phyloP scores from a whole-genome alignment of 1,140 invertebrate genomes.

The Patella vulgata region DNA sequence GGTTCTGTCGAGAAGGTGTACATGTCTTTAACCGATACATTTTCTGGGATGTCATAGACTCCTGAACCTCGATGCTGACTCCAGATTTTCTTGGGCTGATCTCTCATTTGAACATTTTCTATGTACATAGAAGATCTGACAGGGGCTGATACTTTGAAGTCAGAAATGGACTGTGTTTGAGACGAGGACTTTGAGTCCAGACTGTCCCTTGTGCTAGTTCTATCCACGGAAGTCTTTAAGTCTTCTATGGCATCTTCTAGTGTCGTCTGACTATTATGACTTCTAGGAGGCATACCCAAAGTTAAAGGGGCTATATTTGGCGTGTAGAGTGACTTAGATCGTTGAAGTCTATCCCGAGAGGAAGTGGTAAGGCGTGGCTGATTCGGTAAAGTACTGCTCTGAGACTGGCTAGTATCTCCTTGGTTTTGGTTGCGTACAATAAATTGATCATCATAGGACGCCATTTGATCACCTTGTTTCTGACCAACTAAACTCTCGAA shows the following conservation, averaged over 20 bases:
- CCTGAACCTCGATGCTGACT: too few species aligned
- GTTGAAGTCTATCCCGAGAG: slow-evolving; percentile 21
- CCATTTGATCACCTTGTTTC: slow-evolving; percentile 5
- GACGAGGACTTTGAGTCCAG: slow-evolving; percentile 19
- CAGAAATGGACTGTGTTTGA: slow-evolving; percentile 2
- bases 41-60: too few species aligned
- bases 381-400: slow-evolving; percentile 29
- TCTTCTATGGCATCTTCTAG: slow-evolving; percentile 61
- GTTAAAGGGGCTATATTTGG: slow-evolving; percentile 55
- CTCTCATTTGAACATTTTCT: background rate
- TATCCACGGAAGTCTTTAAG: slow-evolving; percentile 49
- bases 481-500: slow-evolving; percentile 36
- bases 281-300: slow-evolving; percentile 31
- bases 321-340: slow-evolving; percentile 42
- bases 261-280: slow-evolving; percentile 45
- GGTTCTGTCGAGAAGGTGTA: too few species aligned
- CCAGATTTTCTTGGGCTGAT: slow-evolving; percentile 6
- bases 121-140: slow-evolving; percentile 34
- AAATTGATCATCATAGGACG: slow-evolving; percentile 1
- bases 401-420: slow-evolving; percentile 16
- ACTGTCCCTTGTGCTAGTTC: slow-evolving; percentile 30
- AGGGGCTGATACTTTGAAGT: slow-evolving; percentile 11
- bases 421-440: slow-evolving; percentile 1
- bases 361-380: slow-evolving; percentile 24
- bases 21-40: too few species aligned